Base-by-base conservation (phyloP, 2,113 vertebrate species). In the Parus major region DNA sequence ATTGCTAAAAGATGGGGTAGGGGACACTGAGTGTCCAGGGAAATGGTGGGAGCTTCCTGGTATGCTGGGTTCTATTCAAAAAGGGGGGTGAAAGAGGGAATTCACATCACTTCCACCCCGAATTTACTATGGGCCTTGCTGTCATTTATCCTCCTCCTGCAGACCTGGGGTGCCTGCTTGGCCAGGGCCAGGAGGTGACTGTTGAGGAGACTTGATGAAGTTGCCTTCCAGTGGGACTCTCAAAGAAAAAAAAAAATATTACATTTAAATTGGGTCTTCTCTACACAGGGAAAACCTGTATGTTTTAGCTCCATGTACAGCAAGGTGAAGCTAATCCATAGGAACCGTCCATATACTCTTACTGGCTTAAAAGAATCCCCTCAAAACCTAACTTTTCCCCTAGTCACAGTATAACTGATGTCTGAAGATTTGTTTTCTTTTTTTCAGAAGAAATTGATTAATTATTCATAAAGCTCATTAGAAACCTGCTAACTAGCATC, bases 401-500 rank as follows among this genome's bases (percentile, higher is more conserved):
- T 44, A 75, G 49, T 59, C 82, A 25, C 44, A 70, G 29, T 33
- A 56, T 98, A 96, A 96, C 97, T 97, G 27, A 55, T 94, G 52
- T 52, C 92, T 95, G 79, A 88, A 96, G 68, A 64, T 47, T 95
- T 96, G 81, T 56, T 97, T 97, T 92, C n/a, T n/a, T n/a, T n/a
- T n/a, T n/a, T n/a, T n/a, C 66, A 94, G 78, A 92, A 92, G 89
- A 82, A 85, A 88, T 39, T 41, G 68, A 96, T 98, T 97, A 98
- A 98, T 98, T 98, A 97, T 97, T 82, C 55, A 96, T 96, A 95
- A 95, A 66, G 61, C 88, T 98, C 90, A 96, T 98, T 97, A 98
- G 98, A 98, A 98, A 98, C 96, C 82, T 92, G 93, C 98, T 97
- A 95, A 96, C 92, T 90, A 70, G 41, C 46, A 33, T 96, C 81